phyloP scores from a whole-genome alignment of 2,113 vertebrate species.

The Coturnix japonica region DNA sequence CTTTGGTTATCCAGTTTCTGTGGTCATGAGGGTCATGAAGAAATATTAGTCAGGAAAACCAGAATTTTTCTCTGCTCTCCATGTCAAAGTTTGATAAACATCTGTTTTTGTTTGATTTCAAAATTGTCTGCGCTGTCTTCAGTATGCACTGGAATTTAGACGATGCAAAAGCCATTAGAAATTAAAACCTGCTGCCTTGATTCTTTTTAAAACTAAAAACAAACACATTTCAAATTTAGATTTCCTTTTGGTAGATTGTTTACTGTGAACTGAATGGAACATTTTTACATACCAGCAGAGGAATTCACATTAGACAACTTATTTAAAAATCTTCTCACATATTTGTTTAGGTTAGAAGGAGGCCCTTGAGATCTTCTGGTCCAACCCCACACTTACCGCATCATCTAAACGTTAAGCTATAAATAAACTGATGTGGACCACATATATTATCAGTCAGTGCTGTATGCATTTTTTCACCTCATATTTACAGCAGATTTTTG shows the following conservation, averaged over 20 bases:
- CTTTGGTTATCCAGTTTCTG: neutral
- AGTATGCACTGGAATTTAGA: neutral
- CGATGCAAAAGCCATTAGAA: neutral
- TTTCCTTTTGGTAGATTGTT: constrained; percentile 46
- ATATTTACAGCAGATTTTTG: constrained; percentile 48
- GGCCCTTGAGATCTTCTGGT: neutral
- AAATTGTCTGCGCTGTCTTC: neutral
- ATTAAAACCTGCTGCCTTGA: neutral
- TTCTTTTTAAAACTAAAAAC: constrained; percentile 26
- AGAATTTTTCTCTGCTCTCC: neutral
- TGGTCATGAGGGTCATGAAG: neutral
- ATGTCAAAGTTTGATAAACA: neutral
- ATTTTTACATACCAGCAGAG: constrained; percentile 30
- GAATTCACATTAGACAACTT: constrained; percentile 64
- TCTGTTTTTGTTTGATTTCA: neutral
- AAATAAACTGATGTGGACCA: constrained; percentile 51
- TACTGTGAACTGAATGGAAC: constrained; percentile 31
- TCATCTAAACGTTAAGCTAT: constrained; percentile 64
- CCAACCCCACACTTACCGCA: neutral
- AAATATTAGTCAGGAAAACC: neutral
- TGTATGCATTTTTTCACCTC: constrained; percentile 22
- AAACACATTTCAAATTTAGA: constrained; percentile 44
- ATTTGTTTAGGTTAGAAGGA: neutral
- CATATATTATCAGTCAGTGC: constrained; percentile 26
- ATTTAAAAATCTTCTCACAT: constrained; percentile 42